Evolutionary conservation across 2,797 vertebrate species (phyloP).

Genomic region (Garrulus glandarius): DNA sequence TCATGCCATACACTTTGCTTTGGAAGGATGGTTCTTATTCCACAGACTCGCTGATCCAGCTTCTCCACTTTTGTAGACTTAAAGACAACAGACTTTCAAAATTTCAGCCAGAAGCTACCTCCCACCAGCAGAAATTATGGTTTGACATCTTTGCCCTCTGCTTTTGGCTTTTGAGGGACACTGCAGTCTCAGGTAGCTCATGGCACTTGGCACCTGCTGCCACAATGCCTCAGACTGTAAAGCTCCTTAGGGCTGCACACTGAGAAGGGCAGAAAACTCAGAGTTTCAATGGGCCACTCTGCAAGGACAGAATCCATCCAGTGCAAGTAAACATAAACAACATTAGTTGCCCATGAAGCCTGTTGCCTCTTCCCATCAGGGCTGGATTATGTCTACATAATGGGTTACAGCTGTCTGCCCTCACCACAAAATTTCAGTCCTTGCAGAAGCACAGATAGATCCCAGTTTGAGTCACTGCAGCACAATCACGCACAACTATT

Average conservation of each 20-base stretch:
- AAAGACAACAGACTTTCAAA: not conserved
- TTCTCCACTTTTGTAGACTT: not conserved
- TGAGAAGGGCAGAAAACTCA: not conserved
- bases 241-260: not conserved
- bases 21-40: slow-evolving; percentile 26
- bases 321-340: not conserved
- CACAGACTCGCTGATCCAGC: not conserved
- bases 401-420: not conserved
- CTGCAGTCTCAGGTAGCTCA: not conserved
- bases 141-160: not conserved
- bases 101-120: not conserved
- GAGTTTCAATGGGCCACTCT: not conserved
- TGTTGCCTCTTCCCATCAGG: not conserved
- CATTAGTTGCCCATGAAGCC: not conserved
- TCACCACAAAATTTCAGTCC: not conserved
- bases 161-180: not conserved
- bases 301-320: not conserved
- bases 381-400: not conserved
- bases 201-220: not conserved
- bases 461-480: not conserved
- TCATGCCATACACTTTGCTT: not conserved
- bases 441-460: not conserved
- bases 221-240: not conserved
- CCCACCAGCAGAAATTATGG: not conserved
- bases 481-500: not conserved